Evolutionary conservation across 2,113 vertebrate genomes (phyloP).

Genomic region (Pycnonotus jocosus): DNA sequence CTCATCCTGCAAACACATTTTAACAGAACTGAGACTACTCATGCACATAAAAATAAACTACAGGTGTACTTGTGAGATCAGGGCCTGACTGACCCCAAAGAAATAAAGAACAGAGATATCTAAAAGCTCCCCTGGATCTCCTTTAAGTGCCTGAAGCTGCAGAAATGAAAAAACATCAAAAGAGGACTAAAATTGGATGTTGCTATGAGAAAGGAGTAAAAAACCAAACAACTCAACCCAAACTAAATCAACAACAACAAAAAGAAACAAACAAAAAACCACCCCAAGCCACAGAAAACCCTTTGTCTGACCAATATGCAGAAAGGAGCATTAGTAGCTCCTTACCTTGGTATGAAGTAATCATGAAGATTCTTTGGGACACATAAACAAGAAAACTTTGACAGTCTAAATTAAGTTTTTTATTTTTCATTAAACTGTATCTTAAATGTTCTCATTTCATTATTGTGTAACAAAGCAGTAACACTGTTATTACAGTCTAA

Average conservation of each 20-base stretch:
- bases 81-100: background rate
- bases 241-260: background rate
- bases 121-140: background rate
- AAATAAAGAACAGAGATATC: background rate
- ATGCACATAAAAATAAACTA: background rate
- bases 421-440: background rate
- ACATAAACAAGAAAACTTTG: background rate
- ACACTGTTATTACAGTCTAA: background rate
- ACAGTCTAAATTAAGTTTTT: background rate
- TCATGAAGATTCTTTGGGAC: background rate
- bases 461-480: background rate
- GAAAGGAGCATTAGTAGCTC: background rate
- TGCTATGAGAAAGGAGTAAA: background rate
- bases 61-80: background rate
- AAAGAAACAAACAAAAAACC: background rate
- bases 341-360: background rate
- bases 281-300: background rate
- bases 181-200: background rate
- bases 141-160: background rate
- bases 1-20: background rate
- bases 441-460: background rate
- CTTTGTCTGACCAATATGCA: background rate
- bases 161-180: background rate
- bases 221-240: rapidly evolving
- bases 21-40: background rate